Base-by-base conservation (phyloP, 2,113 vertebrate genomes). In the Salvelinus alpinus region DNA sequence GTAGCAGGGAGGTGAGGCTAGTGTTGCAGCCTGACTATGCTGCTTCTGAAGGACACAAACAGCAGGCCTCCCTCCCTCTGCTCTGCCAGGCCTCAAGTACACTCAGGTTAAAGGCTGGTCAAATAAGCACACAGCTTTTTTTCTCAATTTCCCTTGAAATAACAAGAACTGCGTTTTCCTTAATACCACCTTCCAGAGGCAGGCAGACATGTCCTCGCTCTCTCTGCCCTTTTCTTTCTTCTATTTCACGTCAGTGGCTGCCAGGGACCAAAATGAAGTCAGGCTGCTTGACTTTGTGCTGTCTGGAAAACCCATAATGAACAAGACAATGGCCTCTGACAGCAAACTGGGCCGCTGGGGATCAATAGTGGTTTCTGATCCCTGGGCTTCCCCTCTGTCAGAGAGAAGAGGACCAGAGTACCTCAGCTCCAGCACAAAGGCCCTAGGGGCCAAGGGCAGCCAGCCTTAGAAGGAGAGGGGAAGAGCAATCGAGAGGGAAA, bases 31-130 rank as follows among this genome's bases (percentile, higher is more conserved):
- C 79, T 76, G 13, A 64, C 73, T 68, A 69, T 54, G 48, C 65
- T 29, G 22, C 13, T 1, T 66, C 78, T 87, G 73, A 88, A 92
- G 88, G 87, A 85, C 85, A 82, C 64, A 64, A 74, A 85, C 76
- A 74, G 44, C 75, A 62, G 70, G 25, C 59, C 70, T 70, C 76
- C 67, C 44, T 48, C 47, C 9, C 47, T 48, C 47, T 12, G 12
- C 80, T 74, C 70, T 74, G 70, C 77, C 84, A 80, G 64, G 51
- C 57, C 71, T 78, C 73, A 73, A 80, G 82, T 70, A 74, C 85
- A 78, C 76, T 83, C 76, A 80, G 86, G 82, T 85, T 85, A 85
- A 89, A 82, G 75, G 78, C 71, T 59, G 80, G 81, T 80, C 80
- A 84, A 80, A 82, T 20, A 60, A 84, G 74, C 44, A 48, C 7